These are phyloP conservation scores for Atethmia centrago DNA, from an alignment of 2,888 invertebrate species.

Conservation along the genomic window DNA sequence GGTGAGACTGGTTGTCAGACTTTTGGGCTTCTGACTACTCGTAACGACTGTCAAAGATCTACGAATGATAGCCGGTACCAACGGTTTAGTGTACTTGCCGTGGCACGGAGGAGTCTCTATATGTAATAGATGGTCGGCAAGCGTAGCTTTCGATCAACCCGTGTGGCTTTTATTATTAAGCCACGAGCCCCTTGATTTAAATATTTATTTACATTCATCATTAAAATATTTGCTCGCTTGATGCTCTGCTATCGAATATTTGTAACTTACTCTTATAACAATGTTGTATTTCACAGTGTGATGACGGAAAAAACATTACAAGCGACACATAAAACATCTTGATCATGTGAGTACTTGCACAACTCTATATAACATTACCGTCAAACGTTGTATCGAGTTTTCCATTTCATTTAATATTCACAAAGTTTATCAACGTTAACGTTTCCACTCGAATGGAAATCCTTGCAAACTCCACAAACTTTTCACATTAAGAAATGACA, in stretches of 20 bases:
- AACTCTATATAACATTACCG: slow-evolving; percentile 46
- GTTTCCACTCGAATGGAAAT: slow-evolving; percentile 63
- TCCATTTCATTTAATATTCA: slow-evolving; percentile 65
- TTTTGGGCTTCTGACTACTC: no score
- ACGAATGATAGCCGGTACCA: no score
- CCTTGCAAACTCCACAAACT: slow-evolving; percentile 58
- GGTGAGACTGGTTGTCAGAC: no score
- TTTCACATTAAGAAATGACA: slow-evolving; percentile 67
- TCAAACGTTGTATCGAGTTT: slow-evolving; percentile 62
- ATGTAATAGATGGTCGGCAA: no score
- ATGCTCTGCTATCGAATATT: neutral
- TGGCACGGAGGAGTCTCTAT: no score
- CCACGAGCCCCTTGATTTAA: no score
- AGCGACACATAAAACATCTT: slow-evolving; percentile 29
- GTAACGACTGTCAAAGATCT: no score
- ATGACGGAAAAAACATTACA: slow-evolving; percentile 25
- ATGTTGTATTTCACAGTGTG: neutral
- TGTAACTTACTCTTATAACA: neutral
- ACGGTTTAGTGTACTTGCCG: no score
- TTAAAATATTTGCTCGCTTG: neutral
- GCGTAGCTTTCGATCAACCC: no score
- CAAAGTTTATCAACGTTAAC: slow-evolving; percentile 66
- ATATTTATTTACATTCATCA: neutral
- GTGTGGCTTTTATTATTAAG: no score
- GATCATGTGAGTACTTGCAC: slow-evolving; percentile 37